phyloP scores from a whole-genome alignment of 2,888 invertebrate species.

The Marronus borbonicus region DNA sequence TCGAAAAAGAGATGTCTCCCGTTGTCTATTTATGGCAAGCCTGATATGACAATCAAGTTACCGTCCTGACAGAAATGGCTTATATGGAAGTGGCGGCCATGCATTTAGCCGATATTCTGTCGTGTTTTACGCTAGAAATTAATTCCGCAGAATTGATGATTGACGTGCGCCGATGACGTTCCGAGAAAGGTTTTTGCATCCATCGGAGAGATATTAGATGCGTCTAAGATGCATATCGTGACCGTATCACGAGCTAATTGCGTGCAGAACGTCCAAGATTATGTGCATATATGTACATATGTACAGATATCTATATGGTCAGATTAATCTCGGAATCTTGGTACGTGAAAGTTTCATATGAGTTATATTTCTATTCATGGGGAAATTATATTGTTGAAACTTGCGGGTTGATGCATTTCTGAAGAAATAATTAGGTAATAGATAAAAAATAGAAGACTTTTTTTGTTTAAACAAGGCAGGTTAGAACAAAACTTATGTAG shows the following conservation, averaged over 20 bases:
- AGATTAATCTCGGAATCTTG: background rate
- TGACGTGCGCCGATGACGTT: slow-evolving; percentile 54
- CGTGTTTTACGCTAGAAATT: slow-evolving; percentile 58
- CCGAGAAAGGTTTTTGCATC: slow-evolving; percentile 60
- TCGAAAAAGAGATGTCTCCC: slow-evolving; percentile 25
- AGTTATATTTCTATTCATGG: no score
- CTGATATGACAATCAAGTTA: slow-evolving; percentile 48
- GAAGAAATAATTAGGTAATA: no score
- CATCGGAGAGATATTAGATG: slow-evolving; percentile 57
- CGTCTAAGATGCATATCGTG: no score
- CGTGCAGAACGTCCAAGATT: slow-evolving; percentile 3
- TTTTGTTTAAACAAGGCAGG: no score
- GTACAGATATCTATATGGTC: background rate
- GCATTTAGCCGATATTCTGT: slow-evolving; percentile 53
- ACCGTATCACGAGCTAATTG: slow-evolving; percentile 62
- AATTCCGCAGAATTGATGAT: slow-evolving; percentile 56
- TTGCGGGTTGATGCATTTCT: no score
- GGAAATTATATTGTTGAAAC: no score
- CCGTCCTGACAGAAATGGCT: slow-evolving; percentile 41
- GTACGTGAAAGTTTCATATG: no score
- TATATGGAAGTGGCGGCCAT: slow-evolving; percentile 43
- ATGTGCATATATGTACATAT: background rate
- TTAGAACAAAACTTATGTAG: no score
- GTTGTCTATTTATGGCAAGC: slow-evolving; percentile 25
- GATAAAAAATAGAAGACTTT: no score